Evolutionary conservation across 2,888 invertebrate species (phyloP).

Genomic region (Himalopsyche anomala): DNA sequence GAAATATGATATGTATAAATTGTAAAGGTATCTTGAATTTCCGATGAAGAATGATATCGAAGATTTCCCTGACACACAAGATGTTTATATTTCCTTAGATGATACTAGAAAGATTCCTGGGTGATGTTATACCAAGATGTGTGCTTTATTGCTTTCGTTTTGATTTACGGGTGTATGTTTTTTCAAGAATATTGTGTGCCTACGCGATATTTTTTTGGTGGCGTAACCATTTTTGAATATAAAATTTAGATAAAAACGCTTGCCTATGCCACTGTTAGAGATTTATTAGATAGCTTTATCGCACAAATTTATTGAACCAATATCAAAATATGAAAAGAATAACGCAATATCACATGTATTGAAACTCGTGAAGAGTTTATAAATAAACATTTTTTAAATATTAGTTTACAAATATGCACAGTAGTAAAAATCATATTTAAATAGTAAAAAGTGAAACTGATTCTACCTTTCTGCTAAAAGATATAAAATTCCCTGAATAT

Average conservation of each 20-base stretch:
- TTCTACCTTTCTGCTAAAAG: too few relatives aligned
- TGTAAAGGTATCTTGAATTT: conserved; percentile 38
- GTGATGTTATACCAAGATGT: conserved; percentile 30
- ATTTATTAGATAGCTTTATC: conserved; percentile 40
- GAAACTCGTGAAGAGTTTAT: too few relatives aligned
- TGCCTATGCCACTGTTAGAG: conserved; percentile 28
- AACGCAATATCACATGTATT: too few relatives aligned
- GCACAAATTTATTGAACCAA: not conserved
- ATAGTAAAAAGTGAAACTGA: too few relatives aligned
- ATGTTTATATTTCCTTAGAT: conserved; percentile 43
- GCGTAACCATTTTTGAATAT: conserved; percentile 10
- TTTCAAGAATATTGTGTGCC: conserved; percentile 20
- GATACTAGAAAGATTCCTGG: conserved; percentile 29
- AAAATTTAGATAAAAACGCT: conserved; percentile 25
- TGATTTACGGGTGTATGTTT: conserved; percentile 33
- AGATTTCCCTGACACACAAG: conserved; percentile 36
- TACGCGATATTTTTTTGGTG: conserved; percentile 14
- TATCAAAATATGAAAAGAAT: not conserved
- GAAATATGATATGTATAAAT: conserved; percentile 34
- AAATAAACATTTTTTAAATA: too few relatives aligned
- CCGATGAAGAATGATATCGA: conserved; percentile 42
- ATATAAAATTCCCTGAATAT: too few relatives aligned
- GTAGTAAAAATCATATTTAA: too few relatives aligned
- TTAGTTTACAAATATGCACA: too few relatives aligned
- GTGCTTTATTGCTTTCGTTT: conserved; percentile 43